Evolutionary conservation across 2,113 vertebrate species (phyloP).

Genomic region (Hystrix brachyura): DNA sequence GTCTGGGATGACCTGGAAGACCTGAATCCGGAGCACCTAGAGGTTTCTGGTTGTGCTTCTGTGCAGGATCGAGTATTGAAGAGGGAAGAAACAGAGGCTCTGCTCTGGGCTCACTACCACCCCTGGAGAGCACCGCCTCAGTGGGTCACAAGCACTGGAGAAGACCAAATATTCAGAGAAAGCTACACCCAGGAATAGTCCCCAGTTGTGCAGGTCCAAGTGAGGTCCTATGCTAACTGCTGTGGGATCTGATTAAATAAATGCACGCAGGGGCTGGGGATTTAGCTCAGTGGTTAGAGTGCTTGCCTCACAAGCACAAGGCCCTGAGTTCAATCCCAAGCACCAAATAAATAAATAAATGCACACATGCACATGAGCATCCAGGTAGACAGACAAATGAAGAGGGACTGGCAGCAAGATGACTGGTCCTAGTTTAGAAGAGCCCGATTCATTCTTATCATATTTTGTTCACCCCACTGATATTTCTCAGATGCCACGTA

Average conservation of each 20-base stretch:
- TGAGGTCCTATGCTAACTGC: neutral
- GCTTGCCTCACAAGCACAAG: no score
- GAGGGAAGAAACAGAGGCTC: neutral
- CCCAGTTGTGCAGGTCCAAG: neutral
- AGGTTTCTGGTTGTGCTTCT: neutral
- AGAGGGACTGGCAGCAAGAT: neutral
- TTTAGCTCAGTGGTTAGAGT: no score
- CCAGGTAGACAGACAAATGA: neutral
- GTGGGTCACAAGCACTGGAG: neutral
- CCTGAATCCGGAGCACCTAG: neutral
- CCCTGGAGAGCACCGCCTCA: accelerated
- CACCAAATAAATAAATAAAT: neutral
- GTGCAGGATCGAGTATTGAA: neutral
- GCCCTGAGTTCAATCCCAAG: no score
- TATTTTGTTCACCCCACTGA: neutral
- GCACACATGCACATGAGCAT: neutral
- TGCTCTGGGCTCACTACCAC: neutral
- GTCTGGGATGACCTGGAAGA: neutral
- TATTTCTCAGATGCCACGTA: neutral
- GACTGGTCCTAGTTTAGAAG: neutral
- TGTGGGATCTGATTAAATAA: neutral
- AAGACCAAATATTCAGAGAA: neutral
- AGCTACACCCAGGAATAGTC: neutral
- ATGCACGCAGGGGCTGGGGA: no score
- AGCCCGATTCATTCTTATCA: neutral